Conservation (phyloP, 2,113 vertebrate species). For the Mungos mungo region DNA sequence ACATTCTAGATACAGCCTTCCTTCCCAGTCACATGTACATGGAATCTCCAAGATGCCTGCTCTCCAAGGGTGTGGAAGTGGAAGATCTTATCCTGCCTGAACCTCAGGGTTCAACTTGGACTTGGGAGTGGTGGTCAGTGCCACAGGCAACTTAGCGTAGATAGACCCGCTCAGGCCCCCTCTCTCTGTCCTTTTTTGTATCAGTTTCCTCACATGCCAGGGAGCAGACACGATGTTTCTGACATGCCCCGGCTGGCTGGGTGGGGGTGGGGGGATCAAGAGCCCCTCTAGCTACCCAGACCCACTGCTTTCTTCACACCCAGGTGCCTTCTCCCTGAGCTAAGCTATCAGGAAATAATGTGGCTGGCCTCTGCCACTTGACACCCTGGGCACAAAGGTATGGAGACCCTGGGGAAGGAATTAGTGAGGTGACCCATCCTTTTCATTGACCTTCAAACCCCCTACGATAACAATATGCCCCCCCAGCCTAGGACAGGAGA, state of each 20-base stretch:
- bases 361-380: neutral
- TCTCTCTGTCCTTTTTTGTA: neutral
- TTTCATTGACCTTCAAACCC: neutral
- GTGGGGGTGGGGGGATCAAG: neutral
- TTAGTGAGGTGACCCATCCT: neutral
- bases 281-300: neutral
- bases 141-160: neutral
- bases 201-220: neutral
- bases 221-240: neutral
- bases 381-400: neutral
- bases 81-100: neutral
- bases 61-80: neutral
- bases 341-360: neutral
- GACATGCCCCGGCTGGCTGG: neutral
- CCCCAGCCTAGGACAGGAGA: neutral
- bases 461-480: neutral
- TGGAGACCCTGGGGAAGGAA: neutral
- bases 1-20: neutral
- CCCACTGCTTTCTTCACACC: neutral
- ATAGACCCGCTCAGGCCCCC: neutral
- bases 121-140: neutral
- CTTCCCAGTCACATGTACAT: neutral
- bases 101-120: neutral
- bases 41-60: neutral
- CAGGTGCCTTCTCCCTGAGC: too few relatives aligned